phyloP scores from a whole-genome alignment of 2,797 vertebrate species.

The Poeciliopsis gracilis region DNA sequence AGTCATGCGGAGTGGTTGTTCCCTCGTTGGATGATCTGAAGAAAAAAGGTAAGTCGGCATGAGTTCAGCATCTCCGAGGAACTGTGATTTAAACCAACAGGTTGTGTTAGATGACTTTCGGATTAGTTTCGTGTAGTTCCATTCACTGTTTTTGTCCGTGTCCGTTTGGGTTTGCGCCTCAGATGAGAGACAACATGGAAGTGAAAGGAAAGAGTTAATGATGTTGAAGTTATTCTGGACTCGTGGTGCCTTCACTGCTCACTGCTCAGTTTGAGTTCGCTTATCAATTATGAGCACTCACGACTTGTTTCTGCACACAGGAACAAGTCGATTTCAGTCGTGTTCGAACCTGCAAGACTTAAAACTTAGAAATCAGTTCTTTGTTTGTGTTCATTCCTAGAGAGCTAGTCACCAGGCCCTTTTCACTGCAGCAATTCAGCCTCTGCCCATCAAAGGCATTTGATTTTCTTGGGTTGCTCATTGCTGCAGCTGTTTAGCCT shows the following conservation, averaged over 20 bases:
- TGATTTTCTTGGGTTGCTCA: background rate
- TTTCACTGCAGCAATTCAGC: background rate
- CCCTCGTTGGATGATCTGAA: constrained; percentile 75
- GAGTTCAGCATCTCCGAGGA: background rate
- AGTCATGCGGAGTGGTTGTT: constrained; percentile 72
- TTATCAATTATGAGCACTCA: background rate
- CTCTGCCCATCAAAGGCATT: background rate
- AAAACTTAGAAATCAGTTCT: constrained; percentile 12
- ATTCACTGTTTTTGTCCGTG: background rate
- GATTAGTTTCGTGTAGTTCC: background rate
- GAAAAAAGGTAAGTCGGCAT: constrained; percentile 72
- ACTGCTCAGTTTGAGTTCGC: background rate
- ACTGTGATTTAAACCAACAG: background rate
- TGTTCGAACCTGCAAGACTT: constrained; percentile 63
- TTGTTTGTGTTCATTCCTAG: constrained; percentile 62
- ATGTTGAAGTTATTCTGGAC: background rate
- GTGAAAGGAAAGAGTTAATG: background rate
- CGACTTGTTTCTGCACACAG: background rate
- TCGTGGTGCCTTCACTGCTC: background rate
- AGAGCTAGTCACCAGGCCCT: constrained; percentile 59
- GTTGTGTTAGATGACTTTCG: background rate
- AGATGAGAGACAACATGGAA: background rate
- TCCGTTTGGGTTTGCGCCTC: background rate
- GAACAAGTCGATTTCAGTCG: constrained; percentile 24
- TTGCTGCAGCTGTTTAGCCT: background rate